Evolutionary conservation across 2,797 vertebrate species (phyloP).

Genomic region (Xiphorhynchus erythropygius): DNA sequence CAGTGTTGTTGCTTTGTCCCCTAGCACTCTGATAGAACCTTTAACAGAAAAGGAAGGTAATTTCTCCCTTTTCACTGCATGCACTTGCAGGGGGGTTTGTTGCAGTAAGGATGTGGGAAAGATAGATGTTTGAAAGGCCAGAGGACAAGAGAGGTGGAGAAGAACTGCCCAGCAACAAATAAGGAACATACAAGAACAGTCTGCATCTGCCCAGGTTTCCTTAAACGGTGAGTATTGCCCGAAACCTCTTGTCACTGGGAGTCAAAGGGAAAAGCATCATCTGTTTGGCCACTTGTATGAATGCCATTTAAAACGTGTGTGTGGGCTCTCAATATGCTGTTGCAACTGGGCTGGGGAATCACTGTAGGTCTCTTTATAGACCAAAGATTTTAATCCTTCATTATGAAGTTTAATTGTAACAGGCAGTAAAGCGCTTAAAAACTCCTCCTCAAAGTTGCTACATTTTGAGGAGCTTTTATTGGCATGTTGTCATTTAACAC

Average conservation of each 20-base stretch:
- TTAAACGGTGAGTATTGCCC: background rate
- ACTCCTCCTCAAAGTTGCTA: background rate
- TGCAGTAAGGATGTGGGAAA: background rate
- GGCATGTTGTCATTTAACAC: background rate
- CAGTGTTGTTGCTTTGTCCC: background rate
- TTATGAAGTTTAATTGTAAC: background rate
- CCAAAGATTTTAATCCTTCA: background rate
- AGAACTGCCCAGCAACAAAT: background rate
- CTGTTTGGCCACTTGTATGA: background rate
- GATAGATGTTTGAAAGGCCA: background rate
- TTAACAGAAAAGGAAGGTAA: background rate
- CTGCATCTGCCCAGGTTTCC: background rate
- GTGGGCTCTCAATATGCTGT: background rate
- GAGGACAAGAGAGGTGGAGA: background rate
- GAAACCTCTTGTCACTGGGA: background rate
- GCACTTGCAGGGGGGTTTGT: background rate
- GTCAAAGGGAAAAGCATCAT: background rate
- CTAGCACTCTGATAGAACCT: background rate
- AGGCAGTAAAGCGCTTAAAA: background rate
- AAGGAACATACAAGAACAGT: background rate
- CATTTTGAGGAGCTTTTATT: background rate
- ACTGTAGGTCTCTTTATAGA: background rate
- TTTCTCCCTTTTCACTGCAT: background rate
- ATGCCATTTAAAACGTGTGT: rapidly evolving
- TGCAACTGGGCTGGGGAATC: background rate